phyloP scores from a whole-genome alignment of 2,113 vertebrate genomes.

The Strix uralensis region DNA sequence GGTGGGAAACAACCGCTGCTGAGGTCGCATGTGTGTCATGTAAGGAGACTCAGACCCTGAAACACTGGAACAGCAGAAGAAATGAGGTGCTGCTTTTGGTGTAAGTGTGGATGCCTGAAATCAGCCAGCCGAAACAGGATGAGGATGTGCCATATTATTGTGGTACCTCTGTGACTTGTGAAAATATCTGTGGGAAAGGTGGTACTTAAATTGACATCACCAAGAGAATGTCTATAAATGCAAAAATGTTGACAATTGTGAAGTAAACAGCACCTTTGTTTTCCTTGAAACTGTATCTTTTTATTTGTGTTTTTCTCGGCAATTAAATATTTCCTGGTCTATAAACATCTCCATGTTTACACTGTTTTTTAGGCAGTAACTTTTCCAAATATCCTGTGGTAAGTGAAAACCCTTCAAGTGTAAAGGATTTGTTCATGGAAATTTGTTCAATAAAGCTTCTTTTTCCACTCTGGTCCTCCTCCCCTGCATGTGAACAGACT shows the following conservation, averaged over 20 bases:
- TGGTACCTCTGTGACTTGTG: neutral
- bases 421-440: conserved; percentile 45
- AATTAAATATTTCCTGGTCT: conserved; percentile 34
- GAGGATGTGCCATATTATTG: neutral
- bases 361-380: neutral
- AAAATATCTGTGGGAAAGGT: neutral
- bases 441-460: neutral
- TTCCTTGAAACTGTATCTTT: neutral
- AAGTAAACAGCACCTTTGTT: neutral
- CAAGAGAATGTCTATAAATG: neutral
- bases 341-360: conserved; percentile 22
- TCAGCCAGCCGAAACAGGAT: neutral
- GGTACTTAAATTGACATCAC: neutral
- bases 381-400: conserved; percentile 9
- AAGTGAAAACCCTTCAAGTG: conserved; percentile 44
- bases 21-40: neutral
- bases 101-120: neutral
- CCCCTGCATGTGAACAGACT: neutral
- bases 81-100: neutral
- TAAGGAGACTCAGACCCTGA: neutral
- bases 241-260: neutral
- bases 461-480: neutral
- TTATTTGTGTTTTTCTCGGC: neutral
- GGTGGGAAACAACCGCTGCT: neutral
- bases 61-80: neutral